These are phyloP conservation scores for Seladonia tumulorum DNA, from an alignment of 2,888 invertebrate genomes.

Conservation along the genomic window DNA sequence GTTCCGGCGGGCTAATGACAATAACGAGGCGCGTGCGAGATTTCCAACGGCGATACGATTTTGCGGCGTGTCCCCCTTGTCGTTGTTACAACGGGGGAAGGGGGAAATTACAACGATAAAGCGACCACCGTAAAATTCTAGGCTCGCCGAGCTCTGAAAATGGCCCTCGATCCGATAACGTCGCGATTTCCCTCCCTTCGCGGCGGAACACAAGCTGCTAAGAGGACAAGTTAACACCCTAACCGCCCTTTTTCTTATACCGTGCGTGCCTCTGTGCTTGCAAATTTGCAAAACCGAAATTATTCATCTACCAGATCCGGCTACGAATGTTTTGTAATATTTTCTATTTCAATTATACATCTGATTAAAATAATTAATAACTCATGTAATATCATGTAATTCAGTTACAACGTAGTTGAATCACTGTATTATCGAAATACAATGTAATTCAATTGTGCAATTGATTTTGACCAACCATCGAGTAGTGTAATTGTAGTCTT, in stretches of 20 bases:
- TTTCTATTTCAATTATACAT: no score
- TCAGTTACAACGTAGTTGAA: no score
- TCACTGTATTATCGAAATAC: no score
- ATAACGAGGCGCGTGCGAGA: conserved; percentile 40
- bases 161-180: neutral
- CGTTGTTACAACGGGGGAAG: neutral
- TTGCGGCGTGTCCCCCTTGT: neutral
- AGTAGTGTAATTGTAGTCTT: no score
- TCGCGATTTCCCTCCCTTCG: neutral
- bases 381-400: no score
- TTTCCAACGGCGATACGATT: conserved; percentile 34
- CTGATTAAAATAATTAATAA: no score
- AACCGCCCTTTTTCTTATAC: neutral
- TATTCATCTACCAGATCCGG: no score
- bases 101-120: neutral
- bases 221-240: neutral
- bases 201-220: neutral
- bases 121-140: neutral
- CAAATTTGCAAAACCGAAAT: no score
- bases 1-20: conserved; percentile 37
- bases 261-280: no score
- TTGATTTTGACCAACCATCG: no score
- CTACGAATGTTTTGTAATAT: no score
- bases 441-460: no score
- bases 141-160: neutral